These are phyloP conservation scores for Nycticryphes semicollaris DNA, from an alignment of 2,113 vertebrate genomes.

Conservation along the genomic window DNA sequence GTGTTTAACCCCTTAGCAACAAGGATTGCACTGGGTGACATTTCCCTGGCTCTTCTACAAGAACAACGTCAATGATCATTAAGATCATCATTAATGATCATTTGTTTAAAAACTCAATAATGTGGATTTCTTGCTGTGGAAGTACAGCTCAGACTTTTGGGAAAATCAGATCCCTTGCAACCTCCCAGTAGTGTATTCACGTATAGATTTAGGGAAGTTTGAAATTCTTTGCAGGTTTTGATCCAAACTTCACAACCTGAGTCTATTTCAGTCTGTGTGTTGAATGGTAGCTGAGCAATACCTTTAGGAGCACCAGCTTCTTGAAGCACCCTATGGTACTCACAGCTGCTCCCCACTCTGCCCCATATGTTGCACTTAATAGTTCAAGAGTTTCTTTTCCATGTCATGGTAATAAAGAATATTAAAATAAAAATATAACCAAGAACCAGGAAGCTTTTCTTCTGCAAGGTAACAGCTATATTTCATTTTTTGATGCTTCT, in stretches of 20 bases:
- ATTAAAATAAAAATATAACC: not conserved
- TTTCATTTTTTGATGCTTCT: not conserved
- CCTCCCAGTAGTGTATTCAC: not conserved
- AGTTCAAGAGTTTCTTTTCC: not conserved
- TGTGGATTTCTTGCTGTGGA: constrained; percentile 1
- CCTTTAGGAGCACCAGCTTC: not conserved
- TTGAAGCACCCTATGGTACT: not conserved
- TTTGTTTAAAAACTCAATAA: constrained; percentile 39
- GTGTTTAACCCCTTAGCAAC: constrained; percentile 34
- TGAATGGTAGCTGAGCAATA: not conserved
- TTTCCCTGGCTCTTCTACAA: constrained; percentile 2
- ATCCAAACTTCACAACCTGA: not conserved
- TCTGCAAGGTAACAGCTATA: not conserved
- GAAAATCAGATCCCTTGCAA: not conserved
- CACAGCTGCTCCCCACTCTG: not conserved
- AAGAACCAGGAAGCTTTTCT: not conserved
- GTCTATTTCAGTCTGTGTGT: not conserved
- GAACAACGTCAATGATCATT: constrained; percentile 10
- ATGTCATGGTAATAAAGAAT: not conserved
- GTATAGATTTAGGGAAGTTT: not conserved
- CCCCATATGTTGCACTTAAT: not conserved
- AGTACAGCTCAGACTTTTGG: not conserved
- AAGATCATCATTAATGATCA: constrained; percentile 30
- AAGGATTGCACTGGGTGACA: not conserved
- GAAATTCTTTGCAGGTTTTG: not conserved